Evolutionary conservation across 2,113 vertebrate genomes (phyloP), one percentile per base, ranked within the genome.

Genomic region (Vulpes lagopus): DNA sequence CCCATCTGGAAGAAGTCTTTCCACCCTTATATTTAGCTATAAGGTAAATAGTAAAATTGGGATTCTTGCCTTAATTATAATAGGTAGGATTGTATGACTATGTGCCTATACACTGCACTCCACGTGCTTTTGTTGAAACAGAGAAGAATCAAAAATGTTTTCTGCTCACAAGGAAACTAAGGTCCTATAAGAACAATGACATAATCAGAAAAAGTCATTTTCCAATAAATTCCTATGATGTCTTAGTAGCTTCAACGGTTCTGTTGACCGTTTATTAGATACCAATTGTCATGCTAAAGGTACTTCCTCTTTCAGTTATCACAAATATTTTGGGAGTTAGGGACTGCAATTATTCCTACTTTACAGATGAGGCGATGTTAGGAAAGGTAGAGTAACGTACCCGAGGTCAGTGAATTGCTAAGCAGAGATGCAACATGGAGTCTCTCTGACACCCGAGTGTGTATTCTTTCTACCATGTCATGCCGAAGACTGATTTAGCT

Each of bases 71-170:
- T 30, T 84, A 76, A 69, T 87, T 55, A 27, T 43, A 38, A 82
- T 25, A 49, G 15, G 53, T 23, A n/a, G 27, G 89, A 51, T 84
- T 55, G 15, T 1, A 27, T 14, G 22, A 67, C 19, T 80, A 1
- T 0, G 83, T 71, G 8, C 12, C 2, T 80, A 5, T 15, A 3
- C 0, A 17, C 1, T 27, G 2, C 15, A 91, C 3, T 51, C 0
- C 15, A 32, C 3, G 8, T 11, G 8, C 4, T 64, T 69, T 0
- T 62, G 15, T 43, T 83, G 19, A 92, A 38, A 51, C 20, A n/a
- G 14, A 23, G 20, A 80, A 59, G 22, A 74, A 65, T 82, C 30
- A 55, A 49, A 88, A 55, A 80, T 59, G 8, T 92, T 87, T 91
- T 89, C 53, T 80, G 25, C 51, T 96, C 14, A 69, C 6, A 49